phyloP scores from a whole-genome alignment of 64 coral and sea anemone species.

The Dendrophyllia cribrosa region DNA sequence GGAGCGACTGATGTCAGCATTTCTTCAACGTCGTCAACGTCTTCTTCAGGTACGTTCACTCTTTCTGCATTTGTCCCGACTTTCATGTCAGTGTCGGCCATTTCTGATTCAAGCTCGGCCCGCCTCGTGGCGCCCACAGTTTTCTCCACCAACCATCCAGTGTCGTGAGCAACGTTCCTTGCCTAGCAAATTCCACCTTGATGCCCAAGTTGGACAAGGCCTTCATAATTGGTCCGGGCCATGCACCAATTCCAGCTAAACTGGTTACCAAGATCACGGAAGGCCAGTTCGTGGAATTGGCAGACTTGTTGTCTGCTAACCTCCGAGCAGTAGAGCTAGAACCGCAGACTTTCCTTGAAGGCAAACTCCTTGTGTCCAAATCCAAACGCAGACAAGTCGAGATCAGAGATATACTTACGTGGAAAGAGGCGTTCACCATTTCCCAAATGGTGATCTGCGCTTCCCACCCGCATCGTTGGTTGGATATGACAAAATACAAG shows the following conservation, averaged over 20 bases:
- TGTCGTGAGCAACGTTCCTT: neutral
- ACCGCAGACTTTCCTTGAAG: neutral
- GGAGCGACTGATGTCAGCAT: neutral
- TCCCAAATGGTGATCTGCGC: no score
- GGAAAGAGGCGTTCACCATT: slow-evolving; percentile 4
- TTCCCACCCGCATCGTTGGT: no score
- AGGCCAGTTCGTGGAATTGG: slow-evolving; percentile 17
- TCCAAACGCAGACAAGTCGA: neutral
- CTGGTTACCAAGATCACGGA: no score
- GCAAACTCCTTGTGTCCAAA: neutral
- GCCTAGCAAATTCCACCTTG: no score
- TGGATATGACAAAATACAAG: no score
- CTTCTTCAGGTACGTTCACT: neutral
- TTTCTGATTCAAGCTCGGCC: neutral
- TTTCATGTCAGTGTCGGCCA: neutral
- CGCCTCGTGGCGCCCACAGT: neutral
- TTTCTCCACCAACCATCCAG: neutral
- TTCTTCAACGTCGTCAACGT: neutral
- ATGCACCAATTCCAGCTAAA: slow-evolving; percentile 9
- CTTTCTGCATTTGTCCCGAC: neutral
- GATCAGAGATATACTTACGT: neutral
- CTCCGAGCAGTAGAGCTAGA: neutral
- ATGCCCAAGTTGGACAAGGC: neutral
- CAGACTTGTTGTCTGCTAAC: slow-evolving; percentile 9
- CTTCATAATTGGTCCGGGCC: slow-evolving; percentile 15